Conservation (phyloP, 2,113 vertebrate species). For the Motacilla tschutschensis region DNA sequence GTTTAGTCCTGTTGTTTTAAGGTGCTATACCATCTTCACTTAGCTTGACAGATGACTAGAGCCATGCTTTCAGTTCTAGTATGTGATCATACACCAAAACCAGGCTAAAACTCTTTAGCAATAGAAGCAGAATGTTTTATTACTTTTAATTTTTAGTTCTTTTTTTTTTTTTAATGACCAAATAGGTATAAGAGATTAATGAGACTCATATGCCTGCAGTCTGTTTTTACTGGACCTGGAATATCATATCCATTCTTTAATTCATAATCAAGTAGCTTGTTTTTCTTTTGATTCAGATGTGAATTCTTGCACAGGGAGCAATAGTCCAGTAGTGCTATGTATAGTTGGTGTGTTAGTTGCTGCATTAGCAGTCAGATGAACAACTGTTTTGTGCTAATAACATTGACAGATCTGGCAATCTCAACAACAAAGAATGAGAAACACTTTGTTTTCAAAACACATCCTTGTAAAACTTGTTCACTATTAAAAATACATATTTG, state of each 20-base stretch:
- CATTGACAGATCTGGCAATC: background rate
- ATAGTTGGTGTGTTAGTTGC: background rate
- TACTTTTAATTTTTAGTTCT: background rate
- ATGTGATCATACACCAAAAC: background rate
- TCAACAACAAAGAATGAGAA: background rate
- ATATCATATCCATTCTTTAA: background rate
- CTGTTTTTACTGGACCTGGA: background rate
- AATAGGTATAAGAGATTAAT: background rate
- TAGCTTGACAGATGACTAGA: background rate
- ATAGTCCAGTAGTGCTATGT: fast-evolving
- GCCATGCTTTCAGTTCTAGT: background rate
- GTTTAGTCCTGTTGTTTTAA: background rate
- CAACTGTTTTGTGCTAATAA: background rate
- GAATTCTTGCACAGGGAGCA: background rate
- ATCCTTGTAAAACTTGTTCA: background rate
- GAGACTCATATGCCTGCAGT: background rate
- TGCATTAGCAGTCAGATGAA: background rate
- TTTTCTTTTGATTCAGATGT: background rate
- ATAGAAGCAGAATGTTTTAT: background rate
- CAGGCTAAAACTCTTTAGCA: background rate
- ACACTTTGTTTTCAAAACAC: background rate
- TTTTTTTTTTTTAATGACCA: fast-evolving
- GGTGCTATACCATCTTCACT: background rate
- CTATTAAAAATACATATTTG: background rate
- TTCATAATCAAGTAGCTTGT: background rate